Evolutionary conservation across 2,888 invertebrate genomes (phyloP), one percentile per base, ranked within the genome.

Genomic region (Eupithecia dodoneata): DNA sequence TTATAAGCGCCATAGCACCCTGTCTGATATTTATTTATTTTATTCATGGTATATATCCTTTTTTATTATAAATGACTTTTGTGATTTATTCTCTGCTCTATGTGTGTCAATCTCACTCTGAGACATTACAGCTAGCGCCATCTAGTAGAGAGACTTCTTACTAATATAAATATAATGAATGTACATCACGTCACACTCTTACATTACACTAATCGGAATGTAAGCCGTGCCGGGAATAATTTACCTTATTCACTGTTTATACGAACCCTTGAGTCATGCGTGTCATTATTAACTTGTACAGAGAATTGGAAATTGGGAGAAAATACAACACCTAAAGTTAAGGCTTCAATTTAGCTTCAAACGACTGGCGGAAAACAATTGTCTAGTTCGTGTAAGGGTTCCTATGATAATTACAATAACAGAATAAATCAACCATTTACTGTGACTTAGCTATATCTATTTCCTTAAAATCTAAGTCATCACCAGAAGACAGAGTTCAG

Each of bases 171-270:
- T 59, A 52, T 74, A 67, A 72, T 65, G 55, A 45, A 76, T 76
- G 71, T 63, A 55, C 42, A 30, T 72, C 74, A 74, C 74, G 77
- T 71, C 74, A 76, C 67, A 66, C 71, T 71, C 65, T 67, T 74
- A 74, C 71, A 66, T 76, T 71, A 76, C 67, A 45, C 41, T 74
- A 76, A 74, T 76, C 52, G 66, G 76, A 74, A 74, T 76, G 18
- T 18, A 41, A 42, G 10, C 71, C 71, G 74, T 71, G 74, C 44
- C 42, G 30, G 47, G 76, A 77, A 77, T 77, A 63, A 66, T 74
- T 55, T 12, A 66, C 44, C 18, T 72, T 63, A 63, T 63, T 63
- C 30, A 63, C 18, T 12, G 30, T 30, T 63, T 63, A 63, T 63
- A 30, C 10, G 63, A 63, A 63, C 63, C 63, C 18, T 18, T 4